Base-by-base conservation (phyloP, 2,797 vertebrate genomes). In the Aphelocoma californica region DNA sequence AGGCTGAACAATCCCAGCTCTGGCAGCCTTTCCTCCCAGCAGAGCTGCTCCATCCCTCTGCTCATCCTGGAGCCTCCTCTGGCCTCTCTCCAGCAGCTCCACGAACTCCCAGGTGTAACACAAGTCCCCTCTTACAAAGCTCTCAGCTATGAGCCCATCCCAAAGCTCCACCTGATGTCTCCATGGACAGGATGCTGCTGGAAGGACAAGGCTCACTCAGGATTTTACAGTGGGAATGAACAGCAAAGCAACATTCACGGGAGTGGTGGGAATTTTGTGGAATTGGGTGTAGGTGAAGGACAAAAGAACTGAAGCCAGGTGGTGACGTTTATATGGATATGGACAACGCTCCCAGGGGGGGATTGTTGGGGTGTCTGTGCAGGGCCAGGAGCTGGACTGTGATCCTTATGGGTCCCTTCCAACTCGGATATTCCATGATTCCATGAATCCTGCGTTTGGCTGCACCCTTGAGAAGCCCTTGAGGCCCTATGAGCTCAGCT, bases 371-470 rank as follows among this genome's bases (percentile, higher is more conserved):
- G 12, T 31, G 40, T 15, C 19, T 31, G 21, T 50, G 54, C 38
- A 51, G 61, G 62, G 61, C 32, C 44, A 44, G 32, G 32, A 31
- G 44, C 47, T 29, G 47, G 3, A 5, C 47, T 47, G 9, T 6
- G n/a, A 25, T 38, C 16, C 47, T 3, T 5, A 19, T 7, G 64
- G 5, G 11, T 60, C 24, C 17, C 29, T 69, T 18, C 56, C 73
- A 17, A 1, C 18, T 25, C 2, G 0, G 29, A 32, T 18, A 18
- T 32, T 61, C 56, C 78, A 29, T 1, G 2, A 25, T 24, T 50
- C 54, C 56, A 23, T 11, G 18, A 36, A 18, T 53, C 32, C 80
- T 15, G 40, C 2, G 6, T 23, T 53, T 32, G 48, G 40, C 78
- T 62, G 67, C 40, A 6, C 18, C 38, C 47, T 14, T 26, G 56